Evolutionary conservation across 2,113 vertebrate genomes (phyloP), one percentile per base, ranked within the genome.

Genomic region (Raja brachyura): DNA sequence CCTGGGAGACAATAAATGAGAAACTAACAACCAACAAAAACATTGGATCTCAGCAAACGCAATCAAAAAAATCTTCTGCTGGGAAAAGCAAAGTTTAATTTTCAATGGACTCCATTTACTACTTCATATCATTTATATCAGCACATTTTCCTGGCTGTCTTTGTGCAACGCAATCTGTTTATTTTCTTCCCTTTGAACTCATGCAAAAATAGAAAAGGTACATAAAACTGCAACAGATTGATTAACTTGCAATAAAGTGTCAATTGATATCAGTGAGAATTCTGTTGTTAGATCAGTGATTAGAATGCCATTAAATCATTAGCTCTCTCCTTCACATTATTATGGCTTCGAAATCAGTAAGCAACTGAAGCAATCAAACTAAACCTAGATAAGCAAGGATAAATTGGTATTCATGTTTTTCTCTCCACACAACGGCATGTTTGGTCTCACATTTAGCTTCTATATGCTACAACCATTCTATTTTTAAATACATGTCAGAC

Each of bases 301-400:
- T 85, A 86, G 54, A 86, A n/a, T 59, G 59, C 56, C 56, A 61
- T 86, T 86, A 61, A 61, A 61, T 86, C 56, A 28, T 86, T n/a
- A 61, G 56, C 83, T 59, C 59, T 25, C 56, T 59, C 79, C 33
- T 79, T 33, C n/a, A 31, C 20, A 2, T 28, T 85, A 22, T 85
- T 79, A 39, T 39, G 22, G 79, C 25, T 85, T 70, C 16, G 14
- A 61, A 28, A n/a, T 86, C 11, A 61, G 56, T 28, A 61, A 11
- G 61, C 59, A 86, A 86, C 13, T 86, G 56, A n/a, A 61, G 11
- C 56, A 28, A 20, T 83, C 54, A 39, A 83, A 83, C 79, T 54
- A 83, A 83, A 56, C 22, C 48, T 56, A n/a, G 54, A 48, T 25
- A 59, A 59, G 22, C 56, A 61, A 22, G 56, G 25, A 86, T n/a